Evolutionary conservation across 2,888 invertebrate genomes (phyloP).

Genomic region (Apoderus coryli): DNA sequence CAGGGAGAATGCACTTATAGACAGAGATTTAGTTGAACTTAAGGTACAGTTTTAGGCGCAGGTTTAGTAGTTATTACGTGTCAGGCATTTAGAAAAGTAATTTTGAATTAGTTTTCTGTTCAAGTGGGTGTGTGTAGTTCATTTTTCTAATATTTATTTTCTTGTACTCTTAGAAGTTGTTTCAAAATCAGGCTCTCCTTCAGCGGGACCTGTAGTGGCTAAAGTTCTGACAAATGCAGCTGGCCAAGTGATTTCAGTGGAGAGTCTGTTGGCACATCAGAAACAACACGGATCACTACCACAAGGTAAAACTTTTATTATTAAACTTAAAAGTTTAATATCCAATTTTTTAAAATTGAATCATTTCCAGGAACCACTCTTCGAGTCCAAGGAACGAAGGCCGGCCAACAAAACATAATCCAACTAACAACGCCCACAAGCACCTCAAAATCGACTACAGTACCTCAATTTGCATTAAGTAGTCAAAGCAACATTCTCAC

Average conservation of each 20-base stretch:
- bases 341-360: background rate
- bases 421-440: constrained; percentile 35
- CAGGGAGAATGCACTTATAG: too few relatives aligned
- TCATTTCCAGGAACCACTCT: constrained; percentile 33
- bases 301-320: constrained; percentile 42
- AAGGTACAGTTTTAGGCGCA: too few relatives aligned
- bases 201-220: constrained; percentile 47
- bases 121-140: too few relatives aligned
- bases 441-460: constrained; percentile 27
- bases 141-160: constrained; percentile 1
- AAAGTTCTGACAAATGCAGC: constrained; percentile 58
- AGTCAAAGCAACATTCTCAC: constrained; percentile 36
- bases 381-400: constrained; percentile 34
- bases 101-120: too few relatives aligned
- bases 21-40: too few relatives aligned
- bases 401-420: constrained; percentile 35
- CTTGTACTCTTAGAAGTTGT: constrained; percentile 27
- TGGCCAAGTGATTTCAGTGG: constrained; percentile 43
- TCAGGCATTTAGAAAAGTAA: too few relatives aligned
- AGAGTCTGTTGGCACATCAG: constrained; percentile 41
- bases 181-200: constrained; percentile 32
- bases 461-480: constrained; percentile 35
- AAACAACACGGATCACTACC: constrained; percentile 33
- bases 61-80: too few relatives aligned
- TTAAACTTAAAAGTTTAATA: too few relatives aligned